phyloP scores from a whole-genome alignment of 92 coral and sea anemone genomes.

The Phenganax subtilis region DNA sequence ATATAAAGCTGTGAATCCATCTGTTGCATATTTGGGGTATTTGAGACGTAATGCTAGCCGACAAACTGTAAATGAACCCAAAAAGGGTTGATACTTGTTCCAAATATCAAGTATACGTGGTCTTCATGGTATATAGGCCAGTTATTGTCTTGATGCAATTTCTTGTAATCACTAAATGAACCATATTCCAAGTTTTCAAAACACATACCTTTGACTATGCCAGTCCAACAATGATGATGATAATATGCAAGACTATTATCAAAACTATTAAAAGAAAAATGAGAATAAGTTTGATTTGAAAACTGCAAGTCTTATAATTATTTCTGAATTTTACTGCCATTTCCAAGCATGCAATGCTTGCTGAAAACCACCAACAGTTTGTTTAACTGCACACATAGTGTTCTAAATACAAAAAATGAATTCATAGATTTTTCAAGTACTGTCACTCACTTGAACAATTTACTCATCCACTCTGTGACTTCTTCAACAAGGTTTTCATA shows the following conservation, averaged over 20 bases:
- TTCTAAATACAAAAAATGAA: background rate
- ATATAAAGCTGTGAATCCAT: slow-evolving; percentile 96
- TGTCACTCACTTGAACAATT: slow-evolving; percentile 69
- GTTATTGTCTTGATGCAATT: background rate
- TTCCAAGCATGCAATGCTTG: too few species aligned
- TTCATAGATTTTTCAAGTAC: background rate
- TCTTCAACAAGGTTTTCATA: slow-evolving; percentile 77
- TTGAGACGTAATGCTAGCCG: slow-evolving; percentile 80
- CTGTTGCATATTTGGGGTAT: slow-evolving; percentile 93
- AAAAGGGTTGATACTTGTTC: background rate
- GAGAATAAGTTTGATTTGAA: background rate
- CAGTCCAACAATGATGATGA: slow-evolving; percentile 87
- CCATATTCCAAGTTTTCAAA: background rate
- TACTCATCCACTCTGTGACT: slow-evolving; percentile 85
- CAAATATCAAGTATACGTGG: background rate
- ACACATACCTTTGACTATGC: slow-evolving; percentile 68
- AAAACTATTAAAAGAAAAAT: slow-evolving; percentile 53
- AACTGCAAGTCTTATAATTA: background rate
- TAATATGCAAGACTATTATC: slow-evolving; percentile 79
- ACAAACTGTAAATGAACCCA: slow-evolving; percentile 55
- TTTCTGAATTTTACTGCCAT: too few species aligned
- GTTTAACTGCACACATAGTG: background rate
- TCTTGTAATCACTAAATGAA: background rate
- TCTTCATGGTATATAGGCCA: background rate
- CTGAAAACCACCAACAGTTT: background rate